Base-by-base conservation (phyloP, 2,888 invertebrate species). In the Spisula subtruncata region DNA sequence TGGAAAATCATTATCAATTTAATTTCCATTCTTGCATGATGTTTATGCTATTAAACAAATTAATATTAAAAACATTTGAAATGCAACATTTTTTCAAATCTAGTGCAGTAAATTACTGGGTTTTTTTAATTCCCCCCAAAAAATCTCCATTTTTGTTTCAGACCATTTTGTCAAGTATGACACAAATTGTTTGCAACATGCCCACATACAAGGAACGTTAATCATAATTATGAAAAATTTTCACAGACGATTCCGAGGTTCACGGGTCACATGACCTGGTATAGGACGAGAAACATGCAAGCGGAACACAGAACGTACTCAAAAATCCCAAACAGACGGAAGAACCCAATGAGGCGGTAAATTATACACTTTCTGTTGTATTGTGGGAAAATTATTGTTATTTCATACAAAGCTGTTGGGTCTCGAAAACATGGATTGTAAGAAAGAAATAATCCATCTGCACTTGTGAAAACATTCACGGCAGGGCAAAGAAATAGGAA, bases 331-430 rank as follows among this genome's bases (percentile, higher is more conserved):
- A 89, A 89, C 91, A 91, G 90, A 91, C 88, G 71, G 71, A 81
- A 82, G 85, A 83, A 81, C 48, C 88, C 91, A 91, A 91, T 91
- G 91, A 91, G 91, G 81, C 91, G 83, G 84, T 83, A 88, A 91
- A 91, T 91, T 84, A 88, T 89, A 84, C 85, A 90, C 88, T 84
- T 88, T 86, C 56, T 79, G 84, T 60, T 66, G 89, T 66, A 91
- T 91, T 89, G 91, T 91, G 87, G 89, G 89, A 86, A 75, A 89
- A 88, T 83, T 83, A 88, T 88, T 88, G 87, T 88, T 88, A 81
- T 86, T 71, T 79, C 85, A 80, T 79, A 79, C 80, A 85, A 85
- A 35, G 85, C 85, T 80, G 35, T 56, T 54, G 71, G n/a, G 85
- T 25, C 85, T 54, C 54, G 56, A 54, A 79, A 46, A 46, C 81